These are phyloP conservation scores for Tenrec ecaudatus DNA, from an alignment of 2,113 vertebrate species.

Conservation along the genomic window DNA sequence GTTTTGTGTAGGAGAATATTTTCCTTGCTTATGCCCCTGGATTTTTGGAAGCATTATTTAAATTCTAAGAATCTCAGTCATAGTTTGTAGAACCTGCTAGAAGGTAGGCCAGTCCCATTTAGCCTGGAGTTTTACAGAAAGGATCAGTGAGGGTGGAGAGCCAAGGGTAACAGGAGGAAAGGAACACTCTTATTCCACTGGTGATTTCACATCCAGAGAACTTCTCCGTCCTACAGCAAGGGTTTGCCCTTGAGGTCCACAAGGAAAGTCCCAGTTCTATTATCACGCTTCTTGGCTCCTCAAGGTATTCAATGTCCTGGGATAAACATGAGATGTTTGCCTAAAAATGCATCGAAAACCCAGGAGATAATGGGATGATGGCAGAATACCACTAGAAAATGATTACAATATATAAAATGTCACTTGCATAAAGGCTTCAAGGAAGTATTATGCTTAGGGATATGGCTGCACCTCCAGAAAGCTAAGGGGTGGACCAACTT, in stretches of 20 bases:
- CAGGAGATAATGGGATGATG: background rate
- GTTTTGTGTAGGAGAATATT: too few relatives aligned
- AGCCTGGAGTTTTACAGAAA: background rate
- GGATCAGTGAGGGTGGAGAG: background rate
- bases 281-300: background rate
- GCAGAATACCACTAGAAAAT: background rate
- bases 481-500: background rate
- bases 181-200: background rate
- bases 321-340: background rate
- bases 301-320: background rate
- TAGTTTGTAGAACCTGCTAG: conserved; percentile 1
- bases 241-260: background rate
- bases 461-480: background rate
- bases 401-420: background rate
- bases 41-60: conserved; percentile 13
- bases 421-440: conserved; percentile 5
- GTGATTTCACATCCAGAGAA: background rate
- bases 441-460: background rate
- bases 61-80: background rate
- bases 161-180: background rate
- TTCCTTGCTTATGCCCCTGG: too few relatives aligned
- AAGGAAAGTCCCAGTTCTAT: background rate
- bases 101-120: background rate
- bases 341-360: background rate
- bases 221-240: background rate